Conservation (phyloP, 2,797 vertebrate species). For the Staurois parvus region DNA sequence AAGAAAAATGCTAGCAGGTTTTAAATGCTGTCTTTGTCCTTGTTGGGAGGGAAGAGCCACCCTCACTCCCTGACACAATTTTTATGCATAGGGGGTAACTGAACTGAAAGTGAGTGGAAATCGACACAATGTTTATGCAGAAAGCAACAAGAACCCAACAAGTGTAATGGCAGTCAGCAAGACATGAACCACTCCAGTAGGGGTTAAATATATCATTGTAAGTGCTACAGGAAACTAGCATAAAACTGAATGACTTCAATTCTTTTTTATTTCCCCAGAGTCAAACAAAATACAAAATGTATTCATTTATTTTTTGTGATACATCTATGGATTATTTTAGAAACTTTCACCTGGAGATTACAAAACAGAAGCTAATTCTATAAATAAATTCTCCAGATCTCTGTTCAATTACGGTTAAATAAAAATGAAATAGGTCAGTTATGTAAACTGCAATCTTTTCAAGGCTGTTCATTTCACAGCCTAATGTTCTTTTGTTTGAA, state of each 20-base stretch:
- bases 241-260: neutral
- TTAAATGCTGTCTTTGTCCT: too few relatives aligned
- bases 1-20: too few relatives aligned
- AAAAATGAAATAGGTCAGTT: slow-evolving; percentile 20
- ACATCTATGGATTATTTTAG: neutral
- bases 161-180: too few relatives aligned
- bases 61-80: too few relatives aligned
- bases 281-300: neutral
- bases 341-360: slow-evolving; percentile 18
- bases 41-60: too few relatives aligned
- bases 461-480: neutral
- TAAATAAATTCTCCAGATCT: slow-evolving; percentile 11
- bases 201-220: neutral
- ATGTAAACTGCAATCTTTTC: slow-evolving; percentile 1
- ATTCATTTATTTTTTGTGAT: slow-evolving; percentile 4
- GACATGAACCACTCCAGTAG: neutral
- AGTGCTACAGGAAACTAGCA: neutral
- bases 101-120: too few relatives aligned
- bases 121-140: too few relatives aligned
- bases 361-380: slow-evolving; percentile 4
- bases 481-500: neutral
- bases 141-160: too few relatives aligned
- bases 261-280: neutral
- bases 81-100: too few relatives aligned
- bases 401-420: slow-evolving; percentile 14